phyloP scores from a whole-genome alignment of 2,113 vertebrate genomes.

The Nymphicus hollandicus region DNA sequence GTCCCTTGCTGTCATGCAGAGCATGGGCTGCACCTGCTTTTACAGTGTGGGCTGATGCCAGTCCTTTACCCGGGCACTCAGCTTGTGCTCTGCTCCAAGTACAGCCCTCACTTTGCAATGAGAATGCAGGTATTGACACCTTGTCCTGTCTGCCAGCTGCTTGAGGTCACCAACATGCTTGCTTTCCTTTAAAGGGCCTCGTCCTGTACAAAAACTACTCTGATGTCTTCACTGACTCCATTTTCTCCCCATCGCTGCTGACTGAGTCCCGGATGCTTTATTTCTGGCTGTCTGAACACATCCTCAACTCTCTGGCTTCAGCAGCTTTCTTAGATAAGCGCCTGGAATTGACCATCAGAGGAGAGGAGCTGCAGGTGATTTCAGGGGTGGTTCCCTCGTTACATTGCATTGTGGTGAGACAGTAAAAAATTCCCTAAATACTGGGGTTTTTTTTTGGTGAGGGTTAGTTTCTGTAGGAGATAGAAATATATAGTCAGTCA shows the following conservation, averaged over 20 bases:
- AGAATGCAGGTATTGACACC: neutral
- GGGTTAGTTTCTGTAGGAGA: neutral
- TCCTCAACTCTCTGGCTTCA: constrained; percentile 72
- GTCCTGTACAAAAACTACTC: constrained; percentile 72
- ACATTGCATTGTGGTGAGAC: neutral
- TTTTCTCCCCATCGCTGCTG: constrained; percentile 75
- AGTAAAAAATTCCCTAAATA: neutral
- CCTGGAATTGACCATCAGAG: constrained; percentile 70
- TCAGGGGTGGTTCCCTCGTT: neutral
- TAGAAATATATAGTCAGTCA: neutral
- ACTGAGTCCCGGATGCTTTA: constrained; percentile 81
- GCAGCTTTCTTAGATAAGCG: constrained; percentile 77
- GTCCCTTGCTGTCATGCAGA: too few relatives aligned
- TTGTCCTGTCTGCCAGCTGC: neutral
- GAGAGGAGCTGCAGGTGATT: constrained; percentile 76
- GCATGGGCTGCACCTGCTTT: neutral
- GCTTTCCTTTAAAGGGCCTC: constrained; percentile 70
- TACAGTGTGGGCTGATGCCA: neutral
- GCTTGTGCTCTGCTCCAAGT: neutral
- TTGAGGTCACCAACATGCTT: rapidly evolving
- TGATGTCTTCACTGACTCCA: constrained; percentile 54
- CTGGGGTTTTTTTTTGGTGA: rapidly evolving
- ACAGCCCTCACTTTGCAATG: neutral
- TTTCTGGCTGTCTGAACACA: constrained; percentile 84
- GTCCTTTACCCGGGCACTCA: rapidly evolving